phyloP scores from a whole-genome alignment of 2,113 vertebrate genomes.

The Coturnix japonica region DNA sequence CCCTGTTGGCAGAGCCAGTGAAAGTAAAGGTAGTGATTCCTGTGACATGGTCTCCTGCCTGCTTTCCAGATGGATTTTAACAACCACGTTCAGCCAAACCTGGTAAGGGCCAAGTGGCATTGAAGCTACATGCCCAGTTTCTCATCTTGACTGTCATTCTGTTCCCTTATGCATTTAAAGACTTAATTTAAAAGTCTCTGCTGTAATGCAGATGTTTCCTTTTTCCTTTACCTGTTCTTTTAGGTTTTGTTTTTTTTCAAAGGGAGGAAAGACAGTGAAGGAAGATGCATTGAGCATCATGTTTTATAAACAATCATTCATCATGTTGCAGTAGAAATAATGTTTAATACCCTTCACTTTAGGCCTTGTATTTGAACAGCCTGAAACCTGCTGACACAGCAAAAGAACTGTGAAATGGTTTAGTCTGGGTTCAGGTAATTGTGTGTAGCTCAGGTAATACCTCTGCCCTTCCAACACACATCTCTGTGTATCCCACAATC shows the following conservation, averaged over 20 bases:
- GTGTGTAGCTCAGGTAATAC: not conserved
- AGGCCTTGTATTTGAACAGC: constrained; percentile 33
- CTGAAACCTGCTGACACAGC: constrained; percentile 61
- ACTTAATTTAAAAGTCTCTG: not conserved
- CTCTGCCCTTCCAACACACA: not conserved
- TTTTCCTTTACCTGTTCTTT: not conserved
- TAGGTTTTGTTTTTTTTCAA: not conserved
- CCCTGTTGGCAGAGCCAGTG: not conserved
- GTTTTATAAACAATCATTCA: constrained; percentile 28
- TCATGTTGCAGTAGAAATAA: constrained; percentile 54
- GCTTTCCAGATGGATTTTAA: not conserved
- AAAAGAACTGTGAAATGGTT: constrained; percentile 59
- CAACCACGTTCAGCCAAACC: not conserved
- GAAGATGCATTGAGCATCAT: not conserved
- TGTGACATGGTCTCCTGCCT: not conserved
- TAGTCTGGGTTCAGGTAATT: constrained; percentile 49
- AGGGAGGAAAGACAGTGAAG: not conserved
- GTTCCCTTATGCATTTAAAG: not conserved
- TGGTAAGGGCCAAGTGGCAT: not conserved
- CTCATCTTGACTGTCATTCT: not conserved
- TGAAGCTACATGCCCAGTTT: not conserved
- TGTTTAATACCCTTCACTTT: constrained; percentile 34
- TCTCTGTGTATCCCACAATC: not conserved
- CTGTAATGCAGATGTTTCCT: not conserved
- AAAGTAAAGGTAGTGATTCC: not conserved